Evolutionary conservation across 2,888 invertebrate species (phyloP).

Genomic region (Hirtodrosophila alboralis): DNA sequence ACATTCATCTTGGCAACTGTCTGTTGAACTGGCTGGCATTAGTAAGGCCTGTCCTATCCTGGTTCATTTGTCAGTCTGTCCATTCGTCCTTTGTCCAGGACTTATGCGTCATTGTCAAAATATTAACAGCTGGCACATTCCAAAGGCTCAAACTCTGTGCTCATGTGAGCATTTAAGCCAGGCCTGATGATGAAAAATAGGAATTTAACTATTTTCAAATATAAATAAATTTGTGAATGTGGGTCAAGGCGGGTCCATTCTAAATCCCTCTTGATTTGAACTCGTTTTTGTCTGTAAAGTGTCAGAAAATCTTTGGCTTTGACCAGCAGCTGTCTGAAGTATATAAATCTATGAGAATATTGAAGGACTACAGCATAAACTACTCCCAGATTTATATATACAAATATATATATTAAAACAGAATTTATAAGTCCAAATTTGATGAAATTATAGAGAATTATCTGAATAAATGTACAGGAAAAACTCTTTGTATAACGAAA

Average conservation of each 20-base stretch:
- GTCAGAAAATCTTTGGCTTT: constrained; percentile 16
- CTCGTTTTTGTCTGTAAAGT: constrained; percentile 27
- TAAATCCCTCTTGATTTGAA: constrained; percentile 49
- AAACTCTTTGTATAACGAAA: no score
- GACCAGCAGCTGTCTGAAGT: no score
- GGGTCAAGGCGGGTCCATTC: constrained; percentile 49
- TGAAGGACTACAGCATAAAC: no score
- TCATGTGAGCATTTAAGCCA: constrained; percentile 67
- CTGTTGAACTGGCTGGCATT: constrained; percentile 71
- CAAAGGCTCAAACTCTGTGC: constrained; percentile 31
- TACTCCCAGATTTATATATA: no score
- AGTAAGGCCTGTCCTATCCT: constrained; percentile 34
- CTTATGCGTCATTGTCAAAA: constrained; percentile 79
- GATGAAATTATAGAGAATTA: no score
- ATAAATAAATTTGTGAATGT: constrained; percentile 60
- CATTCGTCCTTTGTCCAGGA: constrained; percentile 52
- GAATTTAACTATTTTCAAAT: constrained; percentile 74
- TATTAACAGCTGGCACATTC: constrained; percentile 78
- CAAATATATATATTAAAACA: no score
- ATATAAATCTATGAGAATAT: no score
- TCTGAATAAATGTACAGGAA: no score
- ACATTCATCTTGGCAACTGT: constrained; percentile 78
- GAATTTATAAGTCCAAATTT: no score
- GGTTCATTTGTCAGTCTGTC: constrained; percentile 9
- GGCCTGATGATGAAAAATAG: constrained; percentile 68